phyloP scores from a whole-genome alignment of 2,113 vertebrate species.

The Leptocoma aspasia region DNA sequence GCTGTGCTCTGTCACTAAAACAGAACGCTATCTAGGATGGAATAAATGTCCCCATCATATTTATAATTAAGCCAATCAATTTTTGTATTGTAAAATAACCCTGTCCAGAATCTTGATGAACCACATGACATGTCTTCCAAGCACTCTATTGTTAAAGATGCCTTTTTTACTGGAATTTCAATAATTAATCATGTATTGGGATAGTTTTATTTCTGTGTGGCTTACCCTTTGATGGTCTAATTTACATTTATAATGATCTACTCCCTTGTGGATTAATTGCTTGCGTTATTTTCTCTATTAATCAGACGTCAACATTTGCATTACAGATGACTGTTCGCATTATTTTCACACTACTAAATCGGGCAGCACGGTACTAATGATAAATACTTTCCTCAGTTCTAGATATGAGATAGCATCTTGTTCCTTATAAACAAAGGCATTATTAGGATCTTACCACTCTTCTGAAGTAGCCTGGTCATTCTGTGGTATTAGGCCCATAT shows the following conservation, averaged over 20 bases:
- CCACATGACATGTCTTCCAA: neutral
- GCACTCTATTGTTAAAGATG: slow-evolving; percentile 11
- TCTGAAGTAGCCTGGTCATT: neutral
- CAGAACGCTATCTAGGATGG: neutral
- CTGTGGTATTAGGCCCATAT: neutral
- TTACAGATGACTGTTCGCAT: slow-evolving; percentile 32
- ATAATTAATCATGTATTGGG: slow-evolving; percentile 45
- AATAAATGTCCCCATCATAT: slow-evolving; percentile 3
- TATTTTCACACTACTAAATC: slow-evolving; percentile 40
- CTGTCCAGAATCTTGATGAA: slow-evolving; percentile 22
- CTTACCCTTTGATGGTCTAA: slow-evolving; percentile 59
- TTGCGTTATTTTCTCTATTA: slow-evolving; percentile 59
- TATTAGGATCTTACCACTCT: neutral
- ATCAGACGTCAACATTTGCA: slow-evolving; percentile 54
- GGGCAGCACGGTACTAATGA: neutral
- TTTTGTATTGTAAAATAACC: neutral
- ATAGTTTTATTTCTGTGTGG: slow-evolving; percentile 45
- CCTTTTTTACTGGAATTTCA: slow-evolving; percentile 15
- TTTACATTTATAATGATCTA: slow-evolving; percentile 55
- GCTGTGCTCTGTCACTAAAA: neutral
- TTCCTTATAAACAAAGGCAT: neutral
- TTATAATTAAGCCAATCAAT: slow-evolving; percentile 32
- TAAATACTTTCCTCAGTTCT: neutral
- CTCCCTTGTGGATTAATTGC: slow-evolving; percentile 42
- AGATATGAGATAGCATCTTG: neutral